phyloP scores from a whole-genome alignment of 2,113 vertebrate species.

The Bufo bufo region DNA sequence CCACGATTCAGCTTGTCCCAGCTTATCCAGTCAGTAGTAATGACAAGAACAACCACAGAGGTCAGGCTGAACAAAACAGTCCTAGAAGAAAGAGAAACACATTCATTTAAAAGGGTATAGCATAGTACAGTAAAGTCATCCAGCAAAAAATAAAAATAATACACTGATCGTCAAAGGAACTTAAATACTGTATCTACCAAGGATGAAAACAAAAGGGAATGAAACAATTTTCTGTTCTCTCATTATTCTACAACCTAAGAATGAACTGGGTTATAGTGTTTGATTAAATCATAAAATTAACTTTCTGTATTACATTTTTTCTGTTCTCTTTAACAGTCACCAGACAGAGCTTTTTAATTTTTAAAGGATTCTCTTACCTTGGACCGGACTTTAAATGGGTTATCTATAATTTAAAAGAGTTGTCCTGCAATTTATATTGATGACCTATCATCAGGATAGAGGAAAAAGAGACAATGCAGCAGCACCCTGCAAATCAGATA shows the following conservation, averaged over 20 bases:
- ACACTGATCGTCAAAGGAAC: neutral
- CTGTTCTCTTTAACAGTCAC: neutral
- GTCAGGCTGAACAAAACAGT: conserved; percentile 91
- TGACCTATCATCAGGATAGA: too few species aligned
- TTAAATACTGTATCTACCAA: neutral
- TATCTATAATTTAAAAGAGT: too few species aligned
- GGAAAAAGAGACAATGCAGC: too few species aligned
- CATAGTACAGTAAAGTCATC: neutral
- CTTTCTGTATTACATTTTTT: neutral
- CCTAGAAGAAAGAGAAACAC: conserved; percentile 72
- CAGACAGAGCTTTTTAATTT: neutral
- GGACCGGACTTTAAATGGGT: too few species aligned
- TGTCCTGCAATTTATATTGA: too few species aligned
- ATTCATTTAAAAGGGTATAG: conserved; percentile 12
- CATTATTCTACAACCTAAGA: neutral
- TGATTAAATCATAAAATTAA: neutral
- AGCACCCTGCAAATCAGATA: too few species aligned
- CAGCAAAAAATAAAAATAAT: neutral
- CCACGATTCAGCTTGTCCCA: conserved; percentile 97
- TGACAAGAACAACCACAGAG: conserved; percentile 92
- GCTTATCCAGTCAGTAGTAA: conserved; percentile 98
- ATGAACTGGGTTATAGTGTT: neutral
- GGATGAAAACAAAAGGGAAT: neutral
- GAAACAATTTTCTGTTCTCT: neutral
- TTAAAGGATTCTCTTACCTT: neutral